These are phyloP conservation scores for Cabera pusaria DNA, from an alignment of 2,888 invertebrate species.

Conservation along the genomic window DNA sequence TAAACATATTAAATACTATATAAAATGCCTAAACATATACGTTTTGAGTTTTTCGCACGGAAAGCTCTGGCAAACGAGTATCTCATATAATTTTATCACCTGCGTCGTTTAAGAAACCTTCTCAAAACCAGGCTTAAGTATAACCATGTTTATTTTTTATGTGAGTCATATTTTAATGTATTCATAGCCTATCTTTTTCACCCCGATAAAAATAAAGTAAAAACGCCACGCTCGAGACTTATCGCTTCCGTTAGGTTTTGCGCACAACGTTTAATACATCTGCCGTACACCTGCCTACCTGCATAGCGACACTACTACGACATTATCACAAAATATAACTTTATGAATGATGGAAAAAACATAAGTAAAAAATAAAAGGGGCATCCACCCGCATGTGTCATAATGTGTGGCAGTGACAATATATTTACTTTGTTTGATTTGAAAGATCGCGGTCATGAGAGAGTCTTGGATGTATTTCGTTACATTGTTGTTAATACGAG, in stretches of 20 bases:
- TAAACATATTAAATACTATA: no score
- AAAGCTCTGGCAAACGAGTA: no score
- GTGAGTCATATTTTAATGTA: no score
- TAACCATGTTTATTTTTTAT: no score
- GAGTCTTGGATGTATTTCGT: no score
- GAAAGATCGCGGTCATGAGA: background rate
- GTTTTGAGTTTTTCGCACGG: no score
- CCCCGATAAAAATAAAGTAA: background rate
- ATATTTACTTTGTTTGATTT: slow-evolving; percentile 3
- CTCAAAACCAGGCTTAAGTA: no score
- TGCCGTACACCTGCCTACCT: slow-evolving; percentile 52
- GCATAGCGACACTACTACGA: slow-evolving; percentile 34
- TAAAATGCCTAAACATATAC: no score
- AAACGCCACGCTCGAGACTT: slow-evolving; percentile 10
- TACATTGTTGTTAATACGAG: no score
- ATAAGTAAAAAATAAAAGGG: slow-evolving; percentile 6
- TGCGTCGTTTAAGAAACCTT: no score
- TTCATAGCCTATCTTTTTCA: slow-evolving; percentile 1
- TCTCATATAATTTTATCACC: no score
- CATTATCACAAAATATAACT: slow-evolving; percentile 23
- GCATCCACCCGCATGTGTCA: slow-evolving; percentile 19
- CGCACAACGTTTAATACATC: slow-evolving; percentile 21
- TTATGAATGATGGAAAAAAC: slow-evolving; percentile 23
- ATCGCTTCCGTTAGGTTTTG: slow-evolving; percentile 30
- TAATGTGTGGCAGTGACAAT: background rate